These are phyloP conservation scores for Engystomops pustulosus DNA, from an alignment of 2,113 vertebrate genomes.

Conservation along the genomic window DNA sequence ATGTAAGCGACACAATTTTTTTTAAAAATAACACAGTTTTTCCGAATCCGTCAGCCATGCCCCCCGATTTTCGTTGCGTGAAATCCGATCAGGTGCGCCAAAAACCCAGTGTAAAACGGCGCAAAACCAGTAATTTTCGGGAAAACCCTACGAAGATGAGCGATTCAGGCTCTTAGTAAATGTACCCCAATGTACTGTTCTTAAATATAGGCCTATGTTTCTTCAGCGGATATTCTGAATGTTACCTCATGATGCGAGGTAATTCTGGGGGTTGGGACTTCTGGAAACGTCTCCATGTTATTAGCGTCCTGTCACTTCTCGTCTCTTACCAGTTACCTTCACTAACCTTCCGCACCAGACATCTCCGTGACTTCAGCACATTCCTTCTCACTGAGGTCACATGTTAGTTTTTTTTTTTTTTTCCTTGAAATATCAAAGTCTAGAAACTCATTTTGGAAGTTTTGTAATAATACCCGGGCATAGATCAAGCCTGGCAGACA, in stretches of 20 bases:
- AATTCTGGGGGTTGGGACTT: conserved; percentile 2
- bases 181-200: too few species aligned
- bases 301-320: conserved; percentile 9
- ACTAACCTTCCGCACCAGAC: conserved; percentile 11
- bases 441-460: conserved; percentile 1
- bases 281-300: background rate
- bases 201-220: too few species aligned
- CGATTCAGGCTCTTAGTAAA: too few species aligned
- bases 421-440: background rate
- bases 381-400: conserved; percentile 18
- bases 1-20: too few species aligned
- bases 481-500: background rate
- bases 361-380: conserved; percentile 8
- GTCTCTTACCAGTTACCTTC: conserved; percentile 10
- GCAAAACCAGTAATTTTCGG: too few species aligned
- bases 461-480: background rate
- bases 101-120: too few species aligned
- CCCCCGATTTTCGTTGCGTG: too few species aligned
- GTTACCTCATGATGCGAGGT: background rate
- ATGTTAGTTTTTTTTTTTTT: background rate
- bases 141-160: too few species aligned
- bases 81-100: too few species aligned
- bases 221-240: background rate
- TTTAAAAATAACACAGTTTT: too few species aligned
- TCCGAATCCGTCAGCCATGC: too few species aligned